phyloP scores from a whole-genome alignment of 2,888 invertebrate genomes.

The Stenurella melanura region DNA sequence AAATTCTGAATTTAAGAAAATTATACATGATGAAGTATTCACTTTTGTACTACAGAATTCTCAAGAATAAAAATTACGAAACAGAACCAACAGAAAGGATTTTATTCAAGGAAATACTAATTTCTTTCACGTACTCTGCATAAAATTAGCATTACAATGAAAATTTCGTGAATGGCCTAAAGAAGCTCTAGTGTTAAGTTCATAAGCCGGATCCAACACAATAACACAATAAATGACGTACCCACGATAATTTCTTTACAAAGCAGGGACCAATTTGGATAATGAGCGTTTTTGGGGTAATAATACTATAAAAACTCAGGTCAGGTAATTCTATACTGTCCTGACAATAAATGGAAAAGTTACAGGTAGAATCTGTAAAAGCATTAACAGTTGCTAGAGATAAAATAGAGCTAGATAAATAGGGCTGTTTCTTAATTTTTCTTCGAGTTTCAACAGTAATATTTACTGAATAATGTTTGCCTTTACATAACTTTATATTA shows the following conservation, averaged over 20 bases:
- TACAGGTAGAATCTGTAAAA: background rate
- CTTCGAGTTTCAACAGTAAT: too few species aligned
- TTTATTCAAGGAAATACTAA: background rate
- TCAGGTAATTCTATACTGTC: background rate
- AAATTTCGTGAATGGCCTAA: background rate
- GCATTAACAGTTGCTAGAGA: background rate
- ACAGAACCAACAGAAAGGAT: background rate
- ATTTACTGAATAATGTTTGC: too few species aligned
- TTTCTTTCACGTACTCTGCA: background rate
- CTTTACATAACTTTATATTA: too few species aligned
- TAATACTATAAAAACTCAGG: background rate
- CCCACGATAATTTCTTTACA: background rate
- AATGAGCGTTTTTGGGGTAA: background rate
- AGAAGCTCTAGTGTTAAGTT: background rate
- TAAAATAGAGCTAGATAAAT: background rate
- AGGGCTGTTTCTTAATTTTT: background rate
- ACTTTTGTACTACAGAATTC: background rate
- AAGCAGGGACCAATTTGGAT: background rate
- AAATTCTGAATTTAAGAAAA: background rate
- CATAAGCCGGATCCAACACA: background rate
- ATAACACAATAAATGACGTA: background rate
- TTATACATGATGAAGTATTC: too few species aligned
- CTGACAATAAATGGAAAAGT: background rate
- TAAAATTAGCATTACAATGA: conserved; percentile 12
- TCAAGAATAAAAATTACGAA: background rate